Evolutionary conservation across 2,797 vertebrate genomes (phyloP), one percentile per base, ranked within the genome.

Genomic region (Hipposideros larvatus): DNA sequence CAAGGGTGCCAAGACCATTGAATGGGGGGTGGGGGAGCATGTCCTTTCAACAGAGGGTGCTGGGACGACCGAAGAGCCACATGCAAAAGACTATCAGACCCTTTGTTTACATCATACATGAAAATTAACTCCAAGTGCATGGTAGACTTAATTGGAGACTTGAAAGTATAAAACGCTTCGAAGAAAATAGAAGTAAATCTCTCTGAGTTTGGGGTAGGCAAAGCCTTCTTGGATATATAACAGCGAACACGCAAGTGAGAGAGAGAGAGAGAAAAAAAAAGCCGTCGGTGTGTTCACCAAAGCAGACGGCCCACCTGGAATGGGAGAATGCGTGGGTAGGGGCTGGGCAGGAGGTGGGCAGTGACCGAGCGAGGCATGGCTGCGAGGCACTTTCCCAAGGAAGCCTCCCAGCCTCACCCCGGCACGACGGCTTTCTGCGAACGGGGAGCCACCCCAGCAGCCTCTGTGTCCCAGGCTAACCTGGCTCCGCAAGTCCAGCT

Each of bases 381-480:
- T 66, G 68, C 21, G 34, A 73, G 5, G 22, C 46, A 21, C 34
- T 41, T 70, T 43, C 74, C 22, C 5, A 74, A 31, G 59, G 71
- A 70, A 55, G 34, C 18, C 31, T 73, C 77, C 46, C 26, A 41
- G 24, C 22, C 6, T 18, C 5, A 1, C 9, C 11, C 14, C 16
- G 13, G 31, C 28, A 14, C 7, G 13, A 28, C 0, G 24, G 21
- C 41, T 75, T 87, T 16, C 55, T 90, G 75, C 73, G 46, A 84
- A 93, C 57, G 82, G 28, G 83, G 89, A 94, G 65, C 41, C 55
- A 85, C 73, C 73, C 66, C n/a, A 68, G 80, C 48, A 87, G 74
- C 87, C 77, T 94, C 22, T 95, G 90, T n/a, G 77, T 87, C 57
- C 83, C 90, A 92, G 80, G 95, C 93, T 86, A 95, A 37, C 90